Base-by-base conservation (phyloP, 2,113 vertebrate genomes). In the Hiodon tergisus region DNA sequence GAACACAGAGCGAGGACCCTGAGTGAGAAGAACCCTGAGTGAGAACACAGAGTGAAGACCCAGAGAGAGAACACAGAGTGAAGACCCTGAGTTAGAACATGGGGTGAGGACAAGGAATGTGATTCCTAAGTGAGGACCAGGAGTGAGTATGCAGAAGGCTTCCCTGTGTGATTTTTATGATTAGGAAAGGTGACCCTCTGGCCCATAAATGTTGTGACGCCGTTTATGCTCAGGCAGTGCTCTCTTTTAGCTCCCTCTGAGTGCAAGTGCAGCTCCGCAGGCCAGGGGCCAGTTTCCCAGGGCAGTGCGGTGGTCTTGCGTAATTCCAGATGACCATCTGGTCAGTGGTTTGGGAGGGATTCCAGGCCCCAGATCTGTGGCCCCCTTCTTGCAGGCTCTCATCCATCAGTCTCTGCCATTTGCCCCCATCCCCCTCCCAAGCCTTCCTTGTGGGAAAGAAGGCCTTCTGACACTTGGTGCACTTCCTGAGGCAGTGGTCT, bases 321-420 rank as follows among this genome's bases (percentile, higher is more conserved):
- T 81, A 83, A 81, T 70, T 81, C 80, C 80, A 81, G 82, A 83
- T 81, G 79, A 78, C 80, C 69, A 77, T 79, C 74, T 81, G 72
- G 72, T 81, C 71, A n/a, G 81, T 75, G 76, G 80, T 81, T 81
- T 81, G 76, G 78, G 78, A 79, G 68, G 53, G 74, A 77, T 68
- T 76, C 80, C n/a, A 74, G 72, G 66, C 31, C 31, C 31, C 31
- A 31, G 54, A 70, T 77, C 54, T 72, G 54, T 68, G 69, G 16
- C 74, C 69, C 72, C 71, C 62, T 60, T 51, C 48, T 48, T 62
- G 16, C 70, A 69, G 63, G 11, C 53, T 71, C 76, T 55, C 74
- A 77, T 78, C 69, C 75, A 77, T 77, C 75, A 77, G 69, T 62
- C 63, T 52, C 59, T 65, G 69, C 75, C 69, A 48, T 69, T 66